phyloP scores from a whole-genome alignment of 2,888 invertebrate genomes.

The Drosophila picticornis region DNA sequence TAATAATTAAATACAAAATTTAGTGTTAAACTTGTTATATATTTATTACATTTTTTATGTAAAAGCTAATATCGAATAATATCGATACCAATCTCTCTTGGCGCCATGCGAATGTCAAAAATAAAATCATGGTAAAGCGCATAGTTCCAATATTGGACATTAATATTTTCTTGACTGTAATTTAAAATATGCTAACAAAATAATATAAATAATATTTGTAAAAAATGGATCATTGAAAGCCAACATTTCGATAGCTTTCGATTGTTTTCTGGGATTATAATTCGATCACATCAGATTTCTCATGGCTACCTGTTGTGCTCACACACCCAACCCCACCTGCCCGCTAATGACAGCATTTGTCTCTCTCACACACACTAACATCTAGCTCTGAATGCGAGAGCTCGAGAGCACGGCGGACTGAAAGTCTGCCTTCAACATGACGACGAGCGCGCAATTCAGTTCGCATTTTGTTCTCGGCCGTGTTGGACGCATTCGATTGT shows the following conservation, averaged over 20 bases:
- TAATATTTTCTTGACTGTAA: background rate
- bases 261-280: constrained; percentile 19
- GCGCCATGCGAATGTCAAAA: background rate
- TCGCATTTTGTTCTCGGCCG: constrained; percentile 75
- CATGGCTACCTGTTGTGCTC: constrained; percentile 59
- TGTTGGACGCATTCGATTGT: constrained; percentile 52
- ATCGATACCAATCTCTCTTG: background rate
- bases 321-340: constrained; percentile 37
- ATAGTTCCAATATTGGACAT: background rate
- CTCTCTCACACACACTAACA: constrained; percentile 38
- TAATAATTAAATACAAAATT: background rate
- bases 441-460: constrained; percentile 64
- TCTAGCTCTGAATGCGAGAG: constrained; percentile 43
- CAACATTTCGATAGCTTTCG: constrained; percentile 12
- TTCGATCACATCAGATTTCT: constrained; percentile 50
- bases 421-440: constrained; percentile 51
- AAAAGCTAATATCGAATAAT: background rate
- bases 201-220: background rate
- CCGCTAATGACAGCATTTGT: constrained; percentile 47
- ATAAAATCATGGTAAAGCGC: background rate
- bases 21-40: background rate
- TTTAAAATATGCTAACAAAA: background rate
- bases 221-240: background rate
- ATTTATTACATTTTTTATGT: background rate
- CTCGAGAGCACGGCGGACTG: constrained; percentile 51